These are phyloP conservation scores for Smutsia temminckii DNA, from an alignment of 2,797 vertebrate genomes.

Conservation along the genomic window DNA sequence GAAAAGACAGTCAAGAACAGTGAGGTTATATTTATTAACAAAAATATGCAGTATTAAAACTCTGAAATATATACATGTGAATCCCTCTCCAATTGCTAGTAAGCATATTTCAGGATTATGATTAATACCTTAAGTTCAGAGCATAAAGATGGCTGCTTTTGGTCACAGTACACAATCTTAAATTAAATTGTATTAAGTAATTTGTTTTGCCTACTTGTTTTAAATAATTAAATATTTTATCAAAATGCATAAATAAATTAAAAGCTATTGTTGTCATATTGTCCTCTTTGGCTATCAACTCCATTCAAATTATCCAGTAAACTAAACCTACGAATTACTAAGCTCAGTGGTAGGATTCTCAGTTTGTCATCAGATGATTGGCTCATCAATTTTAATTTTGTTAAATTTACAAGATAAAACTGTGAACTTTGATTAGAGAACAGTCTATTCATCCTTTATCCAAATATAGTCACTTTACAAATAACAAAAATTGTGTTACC, in stretches of 20 bases:
- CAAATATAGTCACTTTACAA: slow-evolving; percentile 4
- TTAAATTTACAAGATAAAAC: not conserved
- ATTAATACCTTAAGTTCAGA: not conserved
- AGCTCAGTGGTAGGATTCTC: not conserved
- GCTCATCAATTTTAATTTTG: not conserved
- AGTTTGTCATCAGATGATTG: not conserved
- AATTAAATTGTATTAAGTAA: not conserved
- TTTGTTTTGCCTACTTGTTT: not conserved
- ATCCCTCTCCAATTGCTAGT: not conserved
- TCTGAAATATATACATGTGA: not conserved
- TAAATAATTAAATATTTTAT: not conserved
- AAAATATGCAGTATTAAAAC: not conserved
- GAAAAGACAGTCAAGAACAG: not conserved
- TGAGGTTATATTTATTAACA: not conserved
- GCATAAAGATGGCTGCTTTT: not conserved
- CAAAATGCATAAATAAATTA: not conserved
- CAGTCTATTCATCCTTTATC: not conserved
- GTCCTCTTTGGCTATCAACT: not conserved
- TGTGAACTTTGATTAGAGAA: not conserved
- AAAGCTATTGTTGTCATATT: not conserved
- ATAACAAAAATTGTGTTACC: not conserved
- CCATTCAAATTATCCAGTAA: slow-evolving; percentile 7
- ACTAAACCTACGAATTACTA: not conserved
- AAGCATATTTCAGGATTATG: not conserved
- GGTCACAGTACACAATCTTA: not conserved